Evolutionary conservation across 2,113 vertebrate species (phyloP).

Genomic region (Hemiprocne comata): DNA sequence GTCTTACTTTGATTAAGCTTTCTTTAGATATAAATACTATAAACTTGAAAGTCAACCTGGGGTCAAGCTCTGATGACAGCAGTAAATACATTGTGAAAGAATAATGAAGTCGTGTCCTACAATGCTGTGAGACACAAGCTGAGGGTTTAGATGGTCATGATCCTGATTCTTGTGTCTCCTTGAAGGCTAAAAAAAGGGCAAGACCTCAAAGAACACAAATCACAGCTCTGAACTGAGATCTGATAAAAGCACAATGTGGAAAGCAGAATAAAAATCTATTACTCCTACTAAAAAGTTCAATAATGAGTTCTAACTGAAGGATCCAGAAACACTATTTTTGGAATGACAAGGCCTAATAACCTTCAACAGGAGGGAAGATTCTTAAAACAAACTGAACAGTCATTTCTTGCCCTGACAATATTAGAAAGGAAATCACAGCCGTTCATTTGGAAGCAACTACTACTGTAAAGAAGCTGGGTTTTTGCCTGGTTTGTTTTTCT

Average conservation of each 20-base stretch:
- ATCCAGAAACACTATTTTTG: not conserved
- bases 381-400: not conserved
- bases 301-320: not conserved
- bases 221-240: not conserved
- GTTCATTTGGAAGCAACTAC: conserved; percentile 35
- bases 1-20: not conserved
- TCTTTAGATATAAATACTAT: conserved; percentile 7
- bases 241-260: not conserved
- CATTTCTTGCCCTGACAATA: not conserved
- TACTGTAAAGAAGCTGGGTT: not conserved
- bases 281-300: not conserved
- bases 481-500: not conserved
- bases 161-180: not conserved
- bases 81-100: not conserved
- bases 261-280: not conserved
- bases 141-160: not conserved
- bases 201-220: not conserved
- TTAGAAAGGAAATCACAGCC: conserved; percentile 40
- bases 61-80: conserved; percentile 12
- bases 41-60: conserved; percentile 37
- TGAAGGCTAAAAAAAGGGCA: not conserved
- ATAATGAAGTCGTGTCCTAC: not conserved
- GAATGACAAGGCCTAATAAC: conserved; percentile 22
- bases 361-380: not conserved
- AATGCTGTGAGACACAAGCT: not conserved